Evolutionary conservation across 2,113 vertebrate genomes (phyloP), one percentile per base, ranked within the genome.

Genomic region (Forbesichthys papilliferus): DNA sequence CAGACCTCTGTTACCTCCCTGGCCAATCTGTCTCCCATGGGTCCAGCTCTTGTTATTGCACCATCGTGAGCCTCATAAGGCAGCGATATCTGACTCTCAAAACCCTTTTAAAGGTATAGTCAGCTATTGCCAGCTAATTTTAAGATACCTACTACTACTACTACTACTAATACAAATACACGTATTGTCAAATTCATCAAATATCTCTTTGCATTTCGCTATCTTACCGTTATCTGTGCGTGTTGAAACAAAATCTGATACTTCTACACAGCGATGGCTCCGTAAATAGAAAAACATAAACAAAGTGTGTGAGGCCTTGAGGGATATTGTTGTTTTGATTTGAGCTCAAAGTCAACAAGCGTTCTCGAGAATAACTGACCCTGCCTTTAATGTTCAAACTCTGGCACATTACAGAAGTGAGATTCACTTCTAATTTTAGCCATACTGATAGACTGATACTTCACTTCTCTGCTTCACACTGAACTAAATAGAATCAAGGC

Each of bases 341-440:
- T 27, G 27, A 27, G 27, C 27, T 27, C 27, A 27, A 27, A 1
- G 20, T 20, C 20, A 20, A 20, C 20, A 20, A 20, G 20, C 20
- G 20, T 20, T 20, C 20, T 20, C 20, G 20, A 20, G 20, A 20
- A 20, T 20, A 20, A 27, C 27, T 27, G 1, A 27, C 27, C 27
- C 27, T 27, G 27, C 27, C 27, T 27, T 27, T 20, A 49, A 69
- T 53, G n/a, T 66, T 72, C 67, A 52, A 69, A 55, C 63, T 54
- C 60, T 52, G 47, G 66, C 42, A 72, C 78, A 85, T 61, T 67
- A 74, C 64, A 73, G 34, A 78, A 77, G 64, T 75, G 52, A 85
- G 69, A 75, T 70, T 64, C 75, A 59, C 9, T 13, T 57, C 71
- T 89, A 85, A 85, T 84, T 84, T 82, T 77, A 84, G 61, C 55